Conservation (phyloP, 2,888 invertebrate genomes). For the Clunio marinus region DNA sequence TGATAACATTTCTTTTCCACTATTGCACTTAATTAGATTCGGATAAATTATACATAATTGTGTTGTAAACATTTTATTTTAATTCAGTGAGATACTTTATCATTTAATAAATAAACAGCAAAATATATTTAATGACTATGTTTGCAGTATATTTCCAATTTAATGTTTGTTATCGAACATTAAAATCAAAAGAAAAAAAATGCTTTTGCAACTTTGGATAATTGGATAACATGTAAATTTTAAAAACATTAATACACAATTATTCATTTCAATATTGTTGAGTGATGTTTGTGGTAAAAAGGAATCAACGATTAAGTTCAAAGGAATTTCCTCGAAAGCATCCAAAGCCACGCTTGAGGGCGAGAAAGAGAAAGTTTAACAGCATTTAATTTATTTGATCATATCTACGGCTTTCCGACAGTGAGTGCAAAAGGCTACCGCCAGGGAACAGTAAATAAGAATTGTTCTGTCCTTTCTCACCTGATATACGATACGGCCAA, state of each 20-base stretch:
- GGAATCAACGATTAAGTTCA: not conserved
- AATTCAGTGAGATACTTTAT: no score
- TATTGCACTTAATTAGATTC: slow-evolving; percentile 27
- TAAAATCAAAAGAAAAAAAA: no score
- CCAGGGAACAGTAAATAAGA: slow-evolving; percentile 31
- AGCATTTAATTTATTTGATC: slow-evolving; percentile 34
- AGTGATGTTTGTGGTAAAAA: not conserved
- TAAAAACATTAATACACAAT: no score
- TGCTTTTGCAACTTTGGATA: no score
- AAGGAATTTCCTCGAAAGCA: not conserved
- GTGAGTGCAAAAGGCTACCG: slow-evolving; percentile 3
- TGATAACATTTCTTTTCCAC: not conserved
- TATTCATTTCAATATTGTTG: not conserved
- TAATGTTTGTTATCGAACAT: no score
- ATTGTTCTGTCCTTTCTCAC: slow-evolving; percentile 31
- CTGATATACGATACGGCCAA: slow-evolving; percentile 14
- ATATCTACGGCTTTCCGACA: slow-evolving; percentile 16
- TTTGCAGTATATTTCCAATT: no score
- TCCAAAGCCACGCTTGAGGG: not conserved
- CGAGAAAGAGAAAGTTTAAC: slow-evolving; percentile 6
- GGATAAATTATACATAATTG: slow-evolving; percentile 28
- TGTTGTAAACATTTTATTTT: slow-evolving; percentile 2
- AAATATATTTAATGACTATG: no score
- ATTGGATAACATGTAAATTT: no score
- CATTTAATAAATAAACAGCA: no score